Evolutionary conservation across 2,888 invertebrate genomes (phyloP), one percentile per base, ranked within the genome.

Genomic region (Drosophila buzzatii): DNA sequence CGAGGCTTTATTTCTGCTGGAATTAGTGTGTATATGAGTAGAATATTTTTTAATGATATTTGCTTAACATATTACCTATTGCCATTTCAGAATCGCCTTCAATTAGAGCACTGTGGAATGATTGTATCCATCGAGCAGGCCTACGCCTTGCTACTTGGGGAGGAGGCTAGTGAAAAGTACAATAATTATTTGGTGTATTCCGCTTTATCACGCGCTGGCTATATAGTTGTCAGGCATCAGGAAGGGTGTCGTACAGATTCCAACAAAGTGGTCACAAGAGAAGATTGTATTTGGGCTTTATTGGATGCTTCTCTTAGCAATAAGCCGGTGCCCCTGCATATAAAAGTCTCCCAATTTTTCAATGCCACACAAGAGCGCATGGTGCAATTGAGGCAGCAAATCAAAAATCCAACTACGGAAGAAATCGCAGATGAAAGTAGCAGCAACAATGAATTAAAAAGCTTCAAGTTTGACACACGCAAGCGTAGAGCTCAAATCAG

Each of bases 101-200:
- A 92, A 56, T 72, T 92, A 20, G 90, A 89, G 65, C 92, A 89
- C 59, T 71, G 82, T 67, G 81, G 82, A 2, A 77, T 80, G 35
- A 69, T 83, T 3, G 77, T 92, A 1, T 92, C 93, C 0, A 69
- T 93, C 3, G 93, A 93, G 52, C 93, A 93, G 60, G 92, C 91
- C 0, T 93, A 93, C 59, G 47, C 86, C 1, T 58, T 93, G 12
- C 66, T 93, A 4, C 79, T 93, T 1, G 93, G 91, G 0, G 91
- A 92, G 61, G 60, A 74, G 10, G 56, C 81, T 8, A 89, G 82
- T 20, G 60, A 73, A 0, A 91, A 90, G 51, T 92, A 82, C 57
- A 78, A 87, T 10, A 85, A 89, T 55, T 93, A 93, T 69, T 71
- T 93, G 0, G 90, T 92, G 3, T 93, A 92, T 65, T 92, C 93